phyloP scores from a whole-genome alignment of 2,797 vertebrate species.

The Sebastes baramenuke region DNA sequence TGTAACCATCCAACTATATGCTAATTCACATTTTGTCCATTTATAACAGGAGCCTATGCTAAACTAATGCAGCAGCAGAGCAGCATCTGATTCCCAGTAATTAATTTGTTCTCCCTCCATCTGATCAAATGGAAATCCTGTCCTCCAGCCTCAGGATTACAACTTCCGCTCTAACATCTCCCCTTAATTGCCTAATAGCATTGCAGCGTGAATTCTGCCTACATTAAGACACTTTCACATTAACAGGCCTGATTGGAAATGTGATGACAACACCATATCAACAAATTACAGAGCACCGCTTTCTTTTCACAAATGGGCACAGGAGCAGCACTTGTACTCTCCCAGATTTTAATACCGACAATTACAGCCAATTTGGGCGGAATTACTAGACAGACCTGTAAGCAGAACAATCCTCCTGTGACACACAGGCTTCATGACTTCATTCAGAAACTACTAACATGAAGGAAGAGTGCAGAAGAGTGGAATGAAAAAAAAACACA shows the following conservation, averaged over 20 bases:
- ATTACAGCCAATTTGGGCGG: slow-evolving; percentile 95
- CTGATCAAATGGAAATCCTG: slow-evolving; percentile 90
- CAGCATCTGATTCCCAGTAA: slow-evolving; percentile 86
- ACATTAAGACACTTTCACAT: slow-evolving; percentile 97
- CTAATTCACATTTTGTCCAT: slow-evolving; percentile 61
- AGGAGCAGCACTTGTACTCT: slow-evolving; percentile 94
- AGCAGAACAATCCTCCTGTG: slow-evolving; percentile 80
- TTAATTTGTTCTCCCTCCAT: slow-evolving; percentile 92
- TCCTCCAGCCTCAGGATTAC: slow-evolving; percentile 88
- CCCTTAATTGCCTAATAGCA: slow-evolving; percentile 98
- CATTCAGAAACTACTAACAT: slow-evolving; percentile 14
- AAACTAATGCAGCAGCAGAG: slow-evolving; percentile 69
- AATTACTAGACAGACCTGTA: slow-evolving; percentile 85
- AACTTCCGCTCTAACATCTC: slow-evolving; percentile 93
- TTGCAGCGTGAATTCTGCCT: slow-evolving; percentile 95
- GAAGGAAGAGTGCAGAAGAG: slow-evolving; percentile 10
- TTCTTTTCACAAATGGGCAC: slow-evolving; percentile 90
- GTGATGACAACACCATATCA: slow-evolving; percentile 97
- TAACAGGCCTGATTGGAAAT: slow-evolving; percentile 96
- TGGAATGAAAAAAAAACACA: background rate
- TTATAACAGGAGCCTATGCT: slow-evolving; percentile 68
- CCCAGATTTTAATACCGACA: slow-evolving; percentile 96
- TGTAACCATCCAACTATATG: background rate
- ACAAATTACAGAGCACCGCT: slow-evolving; percentile 91
- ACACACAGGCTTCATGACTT: slow-evolving; percentile 65